Evolutionary conservation across 2,888 invertebrate genomes (phyloP).

Genomic region (Cephus pygmeus): DNA sequence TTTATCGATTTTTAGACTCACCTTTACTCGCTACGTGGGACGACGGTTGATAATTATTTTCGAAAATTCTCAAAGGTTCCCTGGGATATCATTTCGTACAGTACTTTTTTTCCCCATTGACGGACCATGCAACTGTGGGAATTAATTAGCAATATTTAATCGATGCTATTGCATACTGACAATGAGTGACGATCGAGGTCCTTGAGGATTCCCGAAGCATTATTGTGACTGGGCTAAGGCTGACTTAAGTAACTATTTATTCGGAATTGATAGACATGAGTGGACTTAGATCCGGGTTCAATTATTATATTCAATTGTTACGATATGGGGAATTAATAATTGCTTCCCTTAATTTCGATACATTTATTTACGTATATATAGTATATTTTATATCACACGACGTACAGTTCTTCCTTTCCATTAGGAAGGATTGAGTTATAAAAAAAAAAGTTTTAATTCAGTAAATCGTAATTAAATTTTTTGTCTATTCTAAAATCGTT

Average conservation of each 20-base stretch:
- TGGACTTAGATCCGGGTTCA: background rate
- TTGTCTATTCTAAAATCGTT: background rate
- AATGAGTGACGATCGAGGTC: slow-evolving; percentile 30
- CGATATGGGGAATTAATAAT: background rate
- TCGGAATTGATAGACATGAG: slow-evolving; percentile 19
- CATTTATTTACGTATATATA: background rate
- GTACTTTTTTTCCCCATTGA: background rate
- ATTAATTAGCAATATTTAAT: background rate
- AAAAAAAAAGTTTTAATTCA: background rate
- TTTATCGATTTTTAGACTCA: background rate
- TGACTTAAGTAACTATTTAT: slow-evolving; percentile 22
- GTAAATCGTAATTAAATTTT: background rate
- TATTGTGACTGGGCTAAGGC: slow-evolving; percentile 34
- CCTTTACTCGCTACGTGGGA: background rate
- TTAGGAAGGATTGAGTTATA: background rate
- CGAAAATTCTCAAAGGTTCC: background rate
- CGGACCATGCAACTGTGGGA: background rate
- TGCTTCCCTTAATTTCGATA: background rate
- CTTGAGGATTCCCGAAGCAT: slow-evolving; percentile 40
- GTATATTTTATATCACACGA: background rate
- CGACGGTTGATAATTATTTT: background rate
- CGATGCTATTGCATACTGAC: background rate
- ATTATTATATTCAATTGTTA: background rate
- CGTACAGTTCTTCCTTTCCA: background rate
- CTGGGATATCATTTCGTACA: background rate